Percentiles rank a stretch among this genome's conserved stretches.
These are phyloP conservation scores for Chelonus insularis DNA, from an alignment of 1,140 invertebrate genomes.

Conservation along the genomic window DNA sequence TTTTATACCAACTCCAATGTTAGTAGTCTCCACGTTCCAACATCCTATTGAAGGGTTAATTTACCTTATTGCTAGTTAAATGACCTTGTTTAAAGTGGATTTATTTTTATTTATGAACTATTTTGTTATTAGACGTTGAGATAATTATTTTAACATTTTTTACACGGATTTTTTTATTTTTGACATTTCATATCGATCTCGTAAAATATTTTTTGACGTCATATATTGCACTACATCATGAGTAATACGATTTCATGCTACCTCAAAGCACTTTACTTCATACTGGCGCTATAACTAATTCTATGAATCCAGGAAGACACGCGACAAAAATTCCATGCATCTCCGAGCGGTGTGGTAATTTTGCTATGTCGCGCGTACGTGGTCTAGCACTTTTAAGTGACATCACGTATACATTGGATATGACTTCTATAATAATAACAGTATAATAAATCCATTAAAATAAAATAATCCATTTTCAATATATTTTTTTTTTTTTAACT, in stretches of 20 bases:
- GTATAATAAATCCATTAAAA: background rate
- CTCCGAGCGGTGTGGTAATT: slow-evolving; percentile 17
- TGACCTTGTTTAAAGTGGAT: too few species aligned
- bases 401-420: slow-evolving; percentile 1
- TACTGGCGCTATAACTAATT: slow-evolving; percentile 24
- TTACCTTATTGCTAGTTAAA: too few species aligned
- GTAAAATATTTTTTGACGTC: background rate
- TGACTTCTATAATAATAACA: too few species aligned
- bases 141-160: too few species aligned
- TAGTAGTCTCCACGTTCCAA: too few species aligned
- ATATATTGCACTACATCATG: too few species aligned
- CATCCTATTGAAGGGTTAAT: too few species aligned
- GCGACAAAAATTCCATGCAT: slow-evolving; percentile 31
- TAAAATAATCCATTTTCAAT: background rate
- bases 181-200: too few species aligned
- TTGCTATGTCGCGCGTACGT: slow-evolving; percentile 1
- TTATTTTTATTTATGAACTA: too few species aligned
- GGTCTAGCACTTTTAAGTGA: slow-evolving; percentile 7
- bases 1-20: too few species aligned
- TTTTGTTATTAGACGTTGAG: too few species aligned
- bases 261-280: background rate
- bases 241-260: background rate
- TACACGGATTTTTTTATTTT: too few species aligned
- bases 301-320: slow-evolving; percentile 28
- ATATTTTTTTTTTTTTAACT: background rate